Base-by-base conservation (phyloP, 2,888 invertebrate genomes). In the Criorhina ranunculi region DNA sequence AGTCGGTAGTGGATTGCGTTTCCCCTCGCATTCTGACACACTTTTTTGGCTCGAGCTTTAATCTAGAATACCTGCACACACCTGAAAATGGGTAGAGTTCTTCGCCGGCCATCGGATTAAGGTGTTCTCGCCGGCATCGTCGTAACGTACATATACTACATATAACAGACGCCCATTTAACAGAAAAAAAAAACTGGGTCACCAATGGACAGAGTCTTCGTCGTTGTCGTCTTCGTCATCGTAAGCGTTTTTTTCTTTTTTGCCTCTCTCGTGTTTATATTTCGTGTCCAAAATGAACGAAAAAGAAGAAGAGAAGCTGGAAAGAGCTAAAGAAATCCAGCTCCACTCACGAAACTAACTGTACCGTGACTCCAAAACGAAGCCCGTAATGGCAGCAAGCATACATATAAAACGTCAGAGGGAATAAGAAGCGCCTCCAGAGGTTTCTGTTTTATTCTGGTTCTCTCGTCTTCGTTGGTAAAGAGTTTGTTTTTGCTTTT, bases 301-400 rank as follows among this genome's bases (percentile, higher is more conserved):
- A n/a, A 77, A 31, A 17, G 9, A 59, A 42, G 37, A 66, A 55
- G 42, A 42, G 40, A 60, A 31, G 64, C 42, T 35, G 15, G 4
- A 76, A 75, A 67, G 44, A 76, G 42, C 33, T 19, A 59, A 77
- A 42, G 67, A 77, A 77, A 77, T 77, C 77, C 59, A 77, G 77
- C 69, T 77, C 77, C 77, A 77, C 77, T 77, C 77, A 77, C 51
- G 60, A 77, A 60, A 60, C 37, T 77, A 77, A 77, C 77, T 77
- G 77, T 77, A 69, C 60, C 67, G 60, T 77, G 77, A 69, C 77
- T 77, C 77, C 67, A 77, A 77, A 77, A 60, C 24, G 42, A 51
- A 17, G 37, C 55, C 44, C n/a, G 72, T 49, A 60, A 31, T 72
- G 59, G 49, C 29, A 15, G 40, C 33, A 11, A 7, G 29, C 29